Evolutionary conservation across 2,113 vertebrate genomes (phyloP).

Genomic region (Dicrurus megarhynchus): DNA sequence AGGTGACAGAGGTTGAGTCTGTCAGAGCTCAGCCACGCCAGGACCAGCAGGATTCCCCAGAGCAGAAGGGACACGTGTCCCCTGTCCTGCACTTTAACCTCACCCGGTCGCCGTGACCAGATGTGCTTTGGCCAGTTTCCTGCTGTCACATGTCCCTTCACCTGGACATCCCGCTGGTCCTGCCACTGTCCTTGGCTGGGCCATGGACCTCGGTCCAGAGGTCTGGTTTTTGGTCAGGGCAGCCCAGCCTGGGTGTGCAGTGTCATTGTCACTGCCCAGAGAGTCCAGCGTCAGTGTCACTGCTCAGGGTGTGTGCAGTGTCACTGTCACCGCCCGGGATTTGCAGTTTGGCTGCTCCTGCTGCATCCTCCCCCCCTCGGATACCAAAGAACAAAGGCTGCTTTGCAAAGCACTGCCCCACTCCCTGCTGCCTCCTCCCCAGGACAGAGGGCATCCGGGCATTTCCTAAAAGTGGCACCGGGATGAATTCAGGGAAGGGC

Average conservation of each 20-base stretch:
- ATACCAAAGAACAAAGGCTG: constrained; percentile 47
- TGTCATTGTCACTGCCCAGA: not conserved
- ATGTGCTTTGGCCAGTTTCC: not conserved
- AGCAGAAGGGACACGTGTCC: not conserved
- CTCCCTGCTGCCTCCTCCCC: not conserved
- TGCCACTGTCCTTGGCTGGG: not conserved
- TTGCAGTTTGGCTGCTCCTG: not conserved
- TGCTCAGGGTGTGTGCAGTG: not conserved
- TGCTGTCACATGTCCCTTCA: not conserved
- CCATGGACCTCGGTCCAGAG: accelerated
- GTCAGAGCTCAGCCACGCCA: not conserved
- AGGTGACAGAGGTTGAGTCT: not conserved
- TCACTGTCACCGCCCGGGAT: not conserved
- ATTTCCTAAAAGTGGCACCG: not conserved
- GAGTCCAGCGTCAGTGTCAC: not conserved
- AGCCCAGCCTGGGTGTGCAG: not conserved
- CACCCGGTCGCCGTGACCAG: not conserved
- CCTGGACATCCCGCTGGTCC: not conserved
- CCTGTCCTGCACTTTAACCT: constrained; percentile 19
- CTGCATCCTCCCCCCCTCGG: not conserved
- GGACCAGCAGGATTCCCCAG: not conserved
- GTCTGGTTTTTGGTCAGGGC: not conserved
- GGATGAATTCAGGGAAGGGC: not conserved
- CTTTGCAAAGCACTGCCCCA: constrained; percentile 17
- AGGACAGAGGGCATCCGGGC: not conserved